Base-by-base conservation (phyloP, 2,113 vertebrate species). In the Felis chaus region DNA sequence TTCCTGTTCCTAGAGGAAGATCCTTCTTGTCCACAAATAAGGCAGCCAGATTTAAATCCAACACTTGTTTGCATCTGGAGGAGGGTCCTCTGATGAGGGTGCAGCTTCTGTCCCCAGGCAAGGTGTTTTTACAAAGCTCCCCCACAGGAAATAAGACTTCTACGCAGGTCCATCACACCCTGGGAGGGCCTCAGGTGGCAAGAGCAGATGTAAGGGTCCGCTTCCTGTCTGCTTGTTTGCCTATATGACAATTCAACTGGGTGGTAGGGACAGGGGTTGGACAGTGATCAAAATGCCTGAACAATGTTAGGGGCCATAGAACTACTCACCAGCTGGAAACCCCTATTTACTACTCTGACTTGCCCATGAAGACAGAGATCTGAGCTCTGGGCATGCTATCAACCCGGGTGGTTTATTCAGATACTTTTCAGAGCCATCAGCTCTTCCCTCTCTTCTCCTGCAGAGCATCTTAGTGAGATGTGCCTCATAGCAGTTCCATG, bases 341-440 rank as follows among this genome's bases (percentile, higher is more conserved):
- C 39, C 14, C n/a, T 25, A 7, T 50, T 36, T 21, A 16, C 53
- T 27, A 1, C 29, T 23, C 19, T 53, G 66, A 94, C 27, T 55
- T 11, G 18, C 29, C 39, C 55, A 0, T n/a, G 13, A 53, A 57
- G 50, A 29, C 14, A 39, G 50, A 23, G 2, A 2, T 91, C 53
- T 61, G 11, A 66, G 13, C 36, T 79, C 66, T 15, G 66, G 36
- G 9, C n/a, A 41, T 29, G n/a, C 9, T 10, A 15, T 15, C 33
- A 81, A 6, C 12, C 19, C 3, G 2, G 4, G 4, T 1, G 27
- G 63, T 45, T 65, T 71, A 12, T 6, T 12, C 4, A 15, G 57
- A 33, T 16, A 2, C 41, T 73, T 36, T 61, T 66, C 10, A 6
- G 41, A 79, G 63, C 5, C 0, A 0, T 71, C 2, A 1, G 8